phyloP scores from a whole-genome alignment of 1,140 invertebrate genomes.

The Drosophila neocordata region DNA sequence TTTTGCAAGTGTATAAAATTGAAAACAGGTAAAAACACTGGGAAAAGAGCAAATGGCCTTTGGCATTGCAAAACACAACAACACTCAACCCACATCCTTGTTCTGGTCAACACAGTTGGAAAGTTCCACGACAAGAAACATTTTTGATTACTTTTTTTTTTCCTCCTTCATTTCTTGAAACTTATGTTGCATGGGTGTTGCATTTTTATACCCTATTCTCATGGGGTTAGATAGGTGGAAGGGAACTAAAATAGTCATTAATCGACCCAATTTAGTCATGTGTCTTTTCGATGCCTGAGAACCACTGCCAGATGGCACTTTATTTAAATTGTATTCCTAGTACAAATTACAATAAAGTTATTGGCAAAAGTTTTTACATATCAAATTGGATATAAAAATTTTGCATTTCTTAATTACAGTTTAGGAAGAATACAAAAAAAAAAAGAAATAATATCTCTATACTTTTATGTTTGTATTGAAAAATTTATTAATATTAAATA shows the following conservation, averaged over 20 bases:
- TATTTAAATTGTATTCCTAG: too few relatives aligned
- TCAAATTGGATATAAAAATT: too few relatives aligned
- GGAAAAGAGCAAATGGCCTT: conserved; percentile 53
- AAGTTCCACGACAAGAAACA: conserved; percentile 32
- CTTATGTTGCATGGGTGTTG: conserved; percentile 13
- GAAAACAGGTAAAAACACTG: conserved; percentile 30
- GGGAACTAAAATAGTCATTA: background rate
- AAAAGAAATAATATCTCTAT: too few relatives aligned
- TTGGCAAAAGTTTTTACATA: too few relatives aligned
- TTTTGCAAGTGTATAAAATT: conserved; percentile 22
- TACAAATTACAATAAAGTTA: too few relatives aligned
- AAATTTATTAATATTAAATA: too few relatives aligned
- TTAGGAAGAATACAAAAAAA: too few relatives aligned
- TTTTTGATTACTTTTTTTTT: conserved; percentile 50
- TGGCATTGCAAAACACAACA: conserved; percentile 37
- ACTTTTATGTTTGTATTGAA: too few relatives aligned
- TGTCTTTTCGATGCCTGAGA: too few relatives aligned
- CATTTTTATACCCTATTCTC: background rate
- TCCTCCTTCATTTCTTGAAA: background rate
- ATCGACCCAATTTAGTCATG: background rate
- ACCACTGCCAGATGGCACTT: too few relatives aligned
- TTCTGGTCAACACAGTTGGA: background rate
- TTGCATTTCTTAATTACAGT: too few relatives aligned
- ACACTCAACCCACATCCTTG: conserved; percentile 14
- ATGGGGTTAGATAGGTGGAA: background rate